Evolutionary conservation across 2,888 invertebrate genomes (phyloP).

Genomic region (Ecliptopera silaceata): DNA sequence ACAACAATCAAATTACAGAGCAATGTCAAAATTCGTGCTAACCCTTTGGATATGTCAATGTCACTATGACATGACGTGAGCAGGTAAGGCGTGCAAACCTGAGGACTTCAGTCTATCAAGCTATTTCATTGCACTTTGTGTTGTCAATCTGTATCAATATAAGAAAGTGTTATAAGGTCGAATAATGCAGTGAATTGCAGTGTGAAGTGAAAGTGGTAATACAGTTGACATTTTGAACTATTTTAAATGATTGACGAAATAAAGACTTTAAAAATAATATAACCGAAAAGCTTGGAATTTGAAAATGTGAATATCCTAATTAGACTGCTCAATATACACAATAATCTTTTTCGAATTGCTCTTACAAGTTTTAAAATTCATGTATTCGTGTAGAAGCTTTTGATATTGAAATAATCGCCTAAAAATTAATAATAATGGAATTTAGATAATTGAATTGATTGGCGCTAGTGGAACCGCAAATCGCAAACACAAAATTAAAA

Average conservation of each 20-base stretch:
- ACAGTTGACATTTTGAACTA: constrained; percentile 20
- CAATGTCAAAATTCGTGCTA: no score
- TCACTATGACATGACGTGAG: neutral
- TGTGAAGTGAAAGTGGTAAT: constrained; percentile 29
- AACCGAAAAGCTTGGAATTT: constrained; percentile 37
- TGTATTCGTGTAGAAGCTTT: constrained; percentile 47
- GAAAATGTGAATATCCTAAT: constrained; percentile 35
- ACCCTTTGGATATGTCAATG: neutral
- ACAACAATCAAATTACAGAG: no score
- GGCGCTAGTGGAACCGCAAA: constrained; percentile 41
- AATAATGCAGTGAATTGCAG: constrained; percentile 1
- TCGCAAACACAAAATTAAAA: neutral
- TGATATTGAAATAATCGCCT: constrained; percentile 42
- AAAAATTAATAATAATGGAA: constrained; percentile 25
- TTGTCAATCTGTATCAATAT: neutral
- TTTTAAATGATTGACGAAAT: constrained; percentile 9
- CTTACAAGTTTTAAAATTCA: constrained; percentile 38
- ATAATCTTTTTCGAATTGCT: constrained; percentile 42
- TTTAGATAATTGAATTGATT: constrained; percentile 33
- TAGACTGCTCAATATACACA: constrained; percentile 41
- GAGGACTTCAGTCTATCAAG: neutral
- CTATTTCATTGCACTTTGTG: neutral
- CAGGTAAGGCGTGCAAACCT: neutral
- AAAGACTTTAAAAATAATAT: constrained; percentile 28
- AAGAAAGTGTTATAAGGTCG: neutral